Base-by-base conservation (phyloP, 37 sponge, comb jelly and placozoan genomes). In the Lycopodina hypogea region DNA sequence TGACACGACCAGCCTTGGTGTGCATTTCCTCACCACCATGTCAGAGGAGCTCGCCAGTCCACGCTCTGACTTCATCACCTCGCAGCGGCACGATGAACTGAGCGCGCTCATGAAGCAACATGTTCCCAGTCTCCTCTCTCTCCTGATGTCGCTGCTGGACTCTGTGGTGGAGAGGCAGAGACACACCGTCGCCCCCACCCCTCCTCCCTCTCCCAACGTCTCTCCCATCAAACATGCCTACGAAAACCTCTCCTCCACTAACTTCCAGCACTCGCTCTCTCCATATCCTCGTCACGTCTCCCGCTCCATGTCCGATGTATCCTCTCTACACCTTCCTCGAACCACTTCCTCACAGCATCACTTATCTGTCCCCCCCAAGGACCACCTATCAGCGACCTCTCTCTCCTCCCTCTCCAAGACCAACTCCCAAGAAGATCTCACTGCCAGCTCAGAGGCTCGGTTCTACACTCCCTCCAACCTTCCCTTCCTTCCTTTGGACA, bases 21-120 rank as follows among this genome's bases (percentile, higher is more conserved):
- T 95, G 29, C 26, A 34, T 9, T 69, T 95, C 19, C 69, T 88
- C 48, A 55, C 66, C 59, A 83, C 87, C 35, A 79, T 87, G 39
- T 91, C 95, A 35, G 93, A 95, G 63, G 95, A 95, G 56, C 68
- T 95, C 32, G 89, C 69, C 38, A 77, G 83, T 48, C 90, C 90
- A 2, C 65, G 83, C 51, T 76, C 69, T 28, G 89, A 92, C 56
- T 73, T 89, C 55, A 53, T 87, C 68, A 81, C 84, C 41, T 75
- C 87, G 37, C 32, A 84, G 23, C 80, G 93, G 0, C 33, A 80
- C 29, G 72, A 67, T 38, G 78, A 89, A 59, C 82, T 95, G 42
- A 51, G 35, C 32, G 34, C 71, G 26, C 87, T 88, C 57, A 75
- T 95, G 79, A 33, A 81, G 50, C 78, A 88, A 29, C 74, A 91